Base-by-base conservation (phyloP, 2,113 vertebrate genomes). In the Hippocampus abdominalis region DNA sequence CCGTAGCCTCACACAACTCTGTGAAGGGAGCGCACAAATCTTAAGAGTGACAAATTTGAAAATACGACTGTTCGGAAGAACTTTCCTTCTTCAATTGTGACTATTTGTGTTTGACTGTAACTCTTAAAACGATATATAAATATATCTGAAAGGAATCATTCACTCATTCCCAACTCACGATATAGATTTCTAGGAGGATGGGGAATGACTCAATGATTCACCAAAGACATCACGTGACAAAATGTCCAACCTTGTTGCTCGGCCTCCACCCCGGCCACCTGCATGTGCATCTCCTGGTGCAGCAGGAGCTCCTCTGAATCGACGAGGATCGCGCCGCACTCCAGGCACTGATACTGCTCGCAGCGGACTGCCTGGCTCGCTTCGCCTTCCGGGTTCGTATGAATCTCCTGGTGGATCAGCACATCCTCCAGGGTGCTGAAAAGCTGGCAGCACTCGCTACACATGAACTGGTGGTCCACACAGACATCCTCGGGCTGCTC, bases 391-490 rank as follows among this genome's bases (percentile, higher is more conserved):
- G 87, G 86, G 1, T 67, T 80, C 10, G 87, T 84, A 54, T 96
- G 94, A 72, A 93, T 93, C 79, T 94, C 94, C 83, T 97, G 95
- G 86, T 97, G 95, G 23, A 94, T 74, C 74, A 97, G 87, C 63
- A 97, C 94, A 12, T 94, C 94, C 75, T 97, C 93, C 20, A 96
- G 88, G 0, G 93, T 93, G 87, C 94, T 92, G 81, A 94, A 96
- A 21, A 96, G 94, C 85, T 92, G 81, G 20, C 94, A 93, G 42
- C 94, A 96, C 86, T 96, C 94, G 0, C 95, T 95, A 82, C 95
- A 96, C 94, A 96, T 96, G 68, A 93, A 97, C 87, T 97, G 94
- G 80, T 95, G 95, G 80, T 95, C 93, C 75, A 94, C 91, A 68
- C 93, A 91, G 63, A 90, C 51, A 1, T 59, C 80, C 1, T 89